These are phyloP conservation scores for Lathamus discolor DNA, from an alignment of 2,113 vertebrate species.

Conservation along the genomic window DNA sequence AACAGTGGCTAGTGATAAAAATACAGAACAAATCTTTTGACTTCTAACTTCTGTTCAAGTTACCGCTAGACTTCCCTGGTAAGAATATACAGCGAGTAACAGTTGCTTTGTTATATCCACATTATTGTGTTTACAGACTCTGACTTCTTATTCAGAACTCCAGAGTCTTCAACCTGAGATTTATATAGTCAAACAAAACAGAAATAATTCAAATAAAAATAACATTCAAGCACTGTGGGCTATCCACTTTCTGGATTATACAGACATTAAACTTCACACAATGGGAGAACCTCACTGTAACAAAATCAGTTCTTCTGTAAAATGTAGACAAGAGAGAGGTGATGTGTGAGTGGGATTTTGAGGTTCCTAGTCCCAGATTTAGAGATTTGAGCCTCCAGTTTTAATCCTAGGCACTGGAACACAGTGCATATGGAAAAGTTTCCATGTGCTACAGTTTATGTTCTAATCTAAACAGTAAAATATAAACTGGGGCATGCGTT, in stretches of 20 bases:
- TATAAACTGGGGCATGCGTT: constrained; percentile 41
- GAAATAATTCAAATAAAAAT: background rate
- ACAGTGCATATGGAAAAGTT: background rate
- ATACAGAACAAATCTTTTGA: background rate
- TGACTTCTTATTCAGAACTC: background rate
- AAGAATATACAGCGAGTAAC: background rate
- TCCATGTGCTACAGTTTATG: constrained; percentile 57
- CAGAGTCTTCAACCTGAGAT: background rate
- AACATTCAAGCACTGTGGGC: accelerated
- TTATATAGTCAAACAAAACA: background rate
- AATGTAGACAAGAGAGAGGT: background rate
- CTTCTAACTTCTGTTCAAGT: background rate
- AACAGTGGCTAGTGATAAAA: background rate
- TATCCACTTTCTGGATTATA: background rate
- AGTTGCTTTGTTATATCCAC: background rate
- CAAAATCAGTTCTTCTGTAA: background rate
- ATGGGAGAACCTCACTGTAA: background rate
- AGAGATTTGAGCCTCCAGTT: background rate
- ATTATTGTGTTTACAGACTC: background rate
- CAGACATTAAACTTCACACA: background rate
- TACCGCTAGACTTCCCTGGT: background rate
- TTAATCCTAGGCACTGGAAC: constrained; percentile 1
- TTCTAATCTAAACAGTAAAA: constrained; percentile 52
- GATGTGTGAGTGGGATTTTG: background rate
- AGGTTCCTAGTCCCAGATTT: background rate